Evolutionary conservation across 1,140 invertebrate genomes (phyloP), one percentile per base, ranked within the genome.

Genomic region (Drosophila parvula): DNA sequence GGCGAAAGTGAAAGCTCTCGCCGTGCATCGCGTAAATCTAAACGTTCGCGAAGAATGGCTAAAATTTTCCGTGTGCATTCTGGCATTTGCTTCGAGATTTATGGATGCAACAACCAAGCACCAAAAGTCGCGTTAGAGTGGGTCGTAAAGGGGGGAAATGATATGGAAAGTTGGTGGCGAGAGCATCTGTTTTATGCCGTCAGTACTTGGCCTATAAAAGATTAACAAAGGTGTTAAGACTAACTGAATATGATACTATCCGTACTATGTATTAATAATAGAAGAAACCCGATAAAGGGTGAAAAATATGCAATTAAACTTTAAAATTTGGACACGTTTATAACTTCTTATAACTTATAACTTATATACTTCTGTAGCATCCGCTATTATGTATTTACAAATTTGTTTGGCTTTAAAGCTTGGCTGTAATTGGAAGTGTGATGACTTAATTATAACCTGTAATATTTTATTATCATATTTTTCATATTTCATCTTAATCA

Each of bases 1-100:
- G 81, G 69, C 84, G 78, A 90, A 90, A 89, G 84, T 89, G 84
- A 89, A 84, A 89, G 83, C 64, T 78, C 83, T 80, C 55, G 40
- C 64, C 77, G 58, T 77, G 83, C 83, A 73, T 67, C 74, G 63
- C 76, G 76, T 77, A 88, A 88, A 83, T 86, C 79, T 79, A 82
- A 56, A 70, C 68, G 63, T 63, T 63, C 38, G 59, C 51, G 8
- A 61, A 77, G 71, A 79, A 88, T 82, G 73, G 69, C 78, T 60
- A 51, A 61, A 76, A 83, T 83, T 77, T 83, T 68, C 79, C 59
- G 60, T 79, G 84, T 80, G 84, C 79, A 83, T 78, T 74, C 61
- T 58, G 12, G 30, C 79, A 62, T 77, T 78, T 78, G 62, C 5
- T 27, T 51, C 45, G 12, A 74, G 79, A 86, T 86, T 86, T 88